Evolutionary conservation across 2,797 vertebrate species (phyloP), one percentile per base, ranked within the genome.

Genomic region (Propithecus deckenii): DNA sequence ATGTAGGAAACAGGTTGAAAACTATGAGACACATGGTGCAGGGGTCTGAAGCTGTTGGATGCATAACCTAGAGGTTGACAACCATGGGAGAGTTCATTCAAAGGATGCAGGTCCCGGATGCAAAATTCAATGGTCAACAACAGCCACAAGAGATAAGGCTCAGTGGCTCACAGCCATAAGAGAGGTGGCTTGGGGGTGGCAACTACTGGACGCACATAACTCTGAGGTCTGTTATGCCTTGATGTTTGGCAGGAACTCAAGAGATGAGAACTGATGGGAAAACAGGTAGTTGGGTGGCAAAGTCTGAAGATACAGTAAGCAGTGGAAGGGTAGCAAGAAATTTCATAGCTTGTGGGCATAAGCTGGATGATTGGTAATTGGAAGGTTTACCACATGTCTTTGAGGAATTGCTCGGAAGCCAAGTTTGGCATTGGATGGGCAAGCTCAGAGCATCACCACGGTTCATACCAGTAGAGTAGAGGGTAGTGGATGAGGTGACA

Each of bases 161-260:
- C 22, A 15, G 69, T 5, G 13, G 12, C 9, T 57, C 3, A 22
- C 17, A 79, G 30, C 25, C 13, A 11, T 17, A 79, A n/a, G 14
- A 65, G n/a, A 25, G 0, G 12, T 20, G 9, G 5, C 69, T 22
- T 43, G 2, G 10, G 10, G 10, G 1, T 5, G 4, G 41, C 13
- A 50, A 57, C 1, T 15, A 11, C 23, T 79, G 20, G 46, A 48
- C n/a, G 76, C 20, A 67, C 1, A 92, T 43, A 43, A 20, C 25
- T 32, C 46, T 28, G 11, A 61, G 13, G 30, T 71, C 22, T 52
- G 41, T 35, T 7, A 35, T 13, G 35, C 18, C 25, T 28, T 89
- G 57, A 35, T 17, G 2, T 13, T 74, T 86, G 76, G 22, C 20
- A 71, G 59, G 3, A 83, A 41, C 55, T 65, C 35, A n/a, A 72